A percentile compares a stretch with the other conserved stretches of the same genome.
Conservation (phyloP, 2,797 vertebrate genomes). For the Serranus cabrilla region DNA sequence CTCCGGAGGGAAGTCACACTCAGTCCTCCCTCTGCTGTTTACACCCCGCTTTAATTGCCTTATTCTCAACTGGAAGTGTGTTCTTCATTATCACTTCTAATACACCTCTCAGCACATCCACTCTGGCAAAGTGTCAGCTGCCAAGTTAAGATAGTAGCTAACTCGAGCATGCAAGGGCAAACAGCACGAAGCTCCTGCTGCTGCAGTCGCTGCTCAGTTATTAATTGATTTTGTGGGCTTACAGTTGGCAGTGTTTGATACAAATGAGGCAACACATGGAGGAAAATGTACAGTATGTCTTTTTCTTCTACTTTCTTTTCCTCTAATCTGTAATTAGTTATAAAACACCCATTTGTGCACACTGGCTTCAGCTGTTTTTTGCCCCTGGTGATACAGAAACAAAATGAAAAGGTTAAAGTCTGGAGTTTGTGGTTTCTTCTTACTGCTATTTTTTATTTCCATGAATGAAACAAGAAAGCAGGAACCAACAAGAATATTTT, state of each 20-base stretch:
- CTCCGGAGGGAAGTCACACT: constrained; percentile 77
- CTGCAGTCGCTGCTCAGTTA: constrained; percentile 22
- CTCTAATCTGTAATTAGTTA: not conserved
- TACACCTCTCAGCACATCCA: constrained; percentile 83
- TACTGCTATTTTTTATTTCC: not conserved
- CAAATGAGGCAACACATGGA: not conserved
- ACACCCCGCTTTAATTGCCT: constrained; percentile 81
- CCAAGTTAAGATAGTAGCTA: constrained; percentile 64
- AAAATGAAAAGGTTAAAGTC: not conserved
- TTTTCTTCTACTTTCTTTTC: not conserved
- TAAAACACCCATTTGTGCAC: not conserved
- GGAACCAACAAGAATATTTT: not conserved
- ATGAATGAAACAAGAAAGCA: not conserved
- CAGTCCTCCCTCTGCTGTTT: constrained; percentile 73
- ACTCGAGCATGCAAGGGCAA: constrained; percentile 55
- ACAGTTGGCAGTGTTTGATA: constrained; percentile 20
- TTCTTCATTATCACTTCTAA: constrained; percentile 86
- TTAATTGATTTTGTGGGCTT: constrained; percentile 56
- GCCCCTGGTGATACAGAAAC: not conserved
- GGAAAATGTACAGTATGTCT: not conserved
- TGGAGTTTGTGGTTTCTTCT: not conserved
- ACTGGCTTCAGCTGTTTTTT: not conserved
- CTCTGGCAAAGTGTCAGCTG: constrained; percentile 80
- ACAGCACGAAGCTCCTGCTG: constrained; percentile 49
- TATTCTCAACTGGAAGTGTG: constrained; percentile 78